A percentile compares a stretch with the other conserved stretches of the same genome.
phyloP scores from a whole-genome alignment of 2,888 invertebrate genomes.

The Brachyopa scutellaris region DNA sequence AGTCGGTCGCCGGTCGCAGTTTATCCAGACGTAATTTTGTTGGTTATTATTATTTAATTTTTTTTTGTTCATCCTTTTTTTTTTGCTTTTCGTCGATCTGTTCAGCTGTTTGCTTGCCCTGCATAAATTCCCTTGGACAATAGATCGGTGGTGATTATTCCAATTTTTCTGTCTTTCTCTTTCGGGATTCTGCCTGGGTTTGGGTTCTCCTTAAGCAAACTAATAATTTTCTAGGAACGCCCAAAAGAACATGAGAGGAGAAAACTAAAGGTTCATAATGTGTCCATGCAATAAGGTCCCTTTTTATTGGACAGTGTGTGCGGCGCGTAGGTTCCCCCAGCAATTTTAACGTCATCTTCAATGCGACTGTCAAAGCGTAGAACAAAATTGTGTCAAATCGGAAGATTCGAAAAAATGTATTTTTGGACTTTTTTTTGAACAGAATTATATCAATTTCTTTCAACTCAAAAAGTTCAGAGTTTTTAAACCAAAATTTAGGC shows the following conservation, averaged over 20 bases:
- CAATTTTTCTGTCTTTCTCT: constrained; percentile 5
- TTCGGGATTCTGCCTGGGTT: constrained; percentile 33
- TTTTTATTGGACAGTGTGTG: constrained; percentile 28
- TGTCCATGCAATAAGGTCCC: constrained; percentile 40
- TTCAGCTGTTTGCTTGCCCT: constrained; percentile 67
- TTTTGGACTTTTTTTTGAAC: too few species aligned
- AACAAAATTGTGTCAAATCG: too few species aligned
- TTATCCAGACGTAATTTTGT: constrained; percentile 71
- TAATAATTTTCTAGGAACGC: constrained; percentile 78
- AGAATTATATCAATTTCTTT: too few species aligned
- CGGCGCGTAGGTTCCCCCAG: not conserved
- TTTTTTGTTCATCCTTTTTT: constrained; percentile 4
- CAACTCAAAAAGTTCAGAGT: too few species aligned
- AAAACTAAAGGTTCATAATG: constrained; percentile 68
- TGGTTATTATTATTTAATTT: constrained; percentile 69
- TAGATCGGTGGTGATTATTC: constrained; percentile 66
- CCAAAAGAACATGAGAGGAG: constrained; percentile 52
- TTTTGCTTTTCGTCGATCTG: constrained; percentile 20
- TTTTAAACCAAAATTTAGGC: too few species aligned
- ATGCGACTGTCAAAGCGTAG: too few species aligned
- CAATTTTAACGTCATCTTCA: too few species aligned
- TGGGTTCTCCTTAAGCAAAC: constrained; percentile 76
- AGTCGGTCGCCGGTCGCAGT: constrained; percentile 58
- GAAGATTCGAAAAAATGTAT: too few species aligned
- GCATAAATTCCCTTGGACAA: constrained; percentile 64